Conservation (phyloP, 64 coral and sea anemone species). For the Platygyra sinensis region DNA sequence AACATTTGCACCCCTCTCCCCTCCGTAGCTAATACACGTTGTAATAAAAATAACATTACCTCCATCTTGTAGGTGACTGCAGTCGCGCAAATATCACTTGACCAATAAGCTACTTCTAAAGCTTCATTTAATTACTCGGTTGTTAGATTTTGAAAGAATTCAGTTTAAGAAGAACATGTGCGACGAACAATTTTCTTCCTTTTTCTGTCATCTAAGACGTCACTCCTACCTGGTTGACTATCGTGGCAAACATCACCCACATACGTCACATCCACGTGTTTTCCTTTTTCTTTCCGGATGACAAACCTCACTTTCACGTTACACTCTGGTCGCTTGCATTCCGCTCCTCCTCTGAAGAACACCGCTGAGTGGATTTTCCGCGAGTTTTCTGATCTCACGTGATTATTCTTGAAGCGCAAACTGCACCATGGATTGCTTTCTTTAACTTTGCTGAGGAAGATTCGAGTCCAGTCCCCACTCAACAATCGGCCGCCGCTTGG, state of each 20-base stretch:
- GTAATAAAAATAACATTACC: too few relatives aligned
- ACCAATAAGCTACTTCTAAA: too few relatives aligned
- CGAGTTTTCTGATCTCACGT: slow-evolving; percentile 46
- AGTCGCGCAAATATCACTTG: too few relatives aligned
- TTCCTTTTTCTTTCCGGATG: slow-evolving; percentile 40
- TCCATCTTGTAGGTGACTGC: too few relatives aligned
- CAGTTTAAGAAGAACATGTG: slow-evolving; percentile 5
- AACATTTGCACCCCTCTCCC: too few relatives aligned
- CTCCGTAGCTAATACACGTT: too few relatives aligned
- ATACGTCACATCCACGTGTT: slow-evolving; percentile 36
- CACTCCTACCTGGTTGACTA: slow-evolving; percentile 10
- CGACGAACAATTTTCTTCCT: slow-evolving; percentile 9
- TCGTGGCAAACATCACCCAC: slow-evolving; percentile 20
- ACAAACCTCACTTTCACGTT: slow-evolving; percentile 47
- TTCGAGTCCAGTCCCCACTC: slow-evolving; percentile 45
- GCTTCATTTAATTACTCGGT: too few relatives aligned
- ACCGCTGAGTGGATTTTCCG: slow-evolving; percentile 48
- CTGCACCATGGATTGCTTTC: slow-evolving; percentile 56
- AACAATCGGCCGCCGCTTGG: slow-evolving; percentile 43
- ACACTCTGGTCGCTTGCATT: slow-evolving; percentile 45
- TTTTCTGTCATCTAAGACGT: not conserved
- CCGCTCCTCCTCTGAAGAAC: slow-evolving; percentile 46
- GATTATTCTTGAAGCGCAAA: slow-evolving; percentile 49
- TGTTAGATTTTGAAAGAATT: not conserved
- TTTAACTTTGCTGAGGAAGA: slow-evolving; percentile 39